Conservation (phyloP, 2,797 vertebrate species). For the Hyperoplus immaculatus region DNA sequence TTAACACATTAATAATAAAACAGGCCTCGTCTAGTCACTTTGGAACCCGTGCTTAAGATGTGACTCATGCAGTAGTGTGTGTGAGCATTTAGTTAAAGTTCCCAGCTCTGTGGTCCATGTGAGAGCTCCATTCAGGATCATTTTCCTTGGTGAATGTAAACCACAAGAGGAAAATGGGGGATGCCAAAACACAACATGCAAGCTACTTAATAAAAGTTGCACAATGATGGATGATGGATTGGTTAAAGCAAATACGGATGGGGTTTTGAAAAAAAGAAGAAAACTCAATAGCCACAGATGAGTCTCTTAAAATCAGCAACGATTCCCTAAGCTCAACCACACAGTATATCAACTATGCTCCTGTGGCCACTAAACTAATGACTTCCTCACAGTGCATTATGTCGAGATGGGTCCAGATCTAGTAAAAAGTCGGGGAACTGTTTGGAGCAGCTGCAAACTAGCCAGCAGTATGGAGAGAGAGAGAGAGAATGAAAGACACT, state of each 20-base stretch:
- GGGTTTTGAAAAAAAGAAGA: background rate
- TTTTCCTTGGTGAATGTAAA: conserved; percentile 47
- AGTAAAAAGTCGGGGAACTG: conserved; percentile 31
- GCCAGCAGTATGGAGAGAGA: conserved; percentile 49
- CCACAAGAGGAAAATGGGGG: conserved; percentile 7
- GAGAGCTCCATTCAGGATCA: conserved; percentile 19
- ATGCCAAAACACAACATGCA: background rate
- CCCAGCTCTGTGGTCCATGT: conserved; percentile 15
- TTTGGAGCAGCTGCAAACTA: conserved; percentile 63
- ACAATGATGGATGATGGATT: conserved; percentile 1
- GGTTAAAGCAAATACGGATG: background rate
- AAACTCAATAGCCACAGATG: background rate
- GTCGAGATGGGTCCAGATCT: conserved; percentile 12
- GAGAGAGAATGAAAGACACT: conserved; percentile 68
- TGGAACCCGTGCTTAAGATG: conserved; percentile 25
- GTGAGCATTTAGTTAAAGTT: conserved; percentile 30
- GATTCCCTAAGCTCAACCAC: background rate
- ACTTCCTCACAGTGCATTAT: conserved; percentile 17
- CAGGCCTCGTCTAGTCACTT: conserved; percentile 40
- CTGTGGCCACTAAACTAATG: background rate
- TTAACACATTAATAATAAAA: conserved; percentile 52
- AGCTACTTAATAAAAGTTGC: background rate
- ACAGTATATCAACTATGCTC: conserved; percentile 14
- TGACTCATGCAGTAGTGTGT: conserved; percentile 49
- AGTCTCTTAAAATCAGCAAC: conserved; percentile 8